Evolutionary conservation across 2,113 vertebrate species (phyloP), one percentile per base, ranked within the genome.

Genomic region (Sprattus sprattus): DNA sequence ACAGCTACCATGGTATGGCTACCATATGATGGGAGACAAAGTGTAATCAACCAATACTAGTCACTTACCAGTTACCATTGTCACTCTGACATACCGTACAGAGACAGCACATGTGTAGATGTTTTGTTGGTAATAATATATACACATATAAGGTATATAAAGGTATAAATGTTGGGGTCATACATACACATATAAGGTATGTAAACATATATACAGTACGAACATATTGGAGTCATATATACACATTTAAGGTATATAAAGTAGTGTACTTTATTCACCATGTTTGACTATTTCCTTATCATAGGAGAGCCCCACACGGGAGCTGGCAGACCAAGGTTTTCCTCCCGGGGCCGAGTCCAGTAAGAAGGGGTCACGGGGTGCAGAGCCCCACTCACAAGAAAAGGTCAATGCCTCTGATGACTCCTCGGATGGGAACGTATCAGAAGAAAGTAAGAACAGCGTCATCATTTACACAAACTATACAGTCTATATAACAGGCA

Each of bases 301-400:
- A 78, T 39, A 99, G 98, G 98, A 99, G 88, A 99, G 98, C 83
- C 97, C 98, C 9, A 98, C 97, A 0, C 94, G 96, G 89, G 97
- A 99, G 88, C 91, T 96, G 52, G 92, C 93, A 28, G 97, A 97
- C 25, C 94, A 95, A 6, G 93, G 93, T 49, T 95, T 97, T 84
- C 93, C 94, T 0, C 90, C 94, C 9, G 89, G 82, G 39, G 86
- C 90, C 0, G 95, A 96, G 54, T 78, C 93, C 60, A 90, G 91
- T 83, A 89, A 88, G 20, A 88, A 84, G 0, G 86, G 88, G 0
- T 81, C 89, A 50, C 86, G 22, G 84, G 86, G 0, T 50, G 90
- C 89, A 89, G 78, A 20, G 54, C 82, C 75, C 13, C 60, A 78
- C 71, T 88, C 89, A 9, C 93, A 90, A 7, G 93, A 95, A 11